phyloP scores from a whole-genome alignment of 2,113 vertebrate species.

The Ancistrus triradiatus region DNA sequence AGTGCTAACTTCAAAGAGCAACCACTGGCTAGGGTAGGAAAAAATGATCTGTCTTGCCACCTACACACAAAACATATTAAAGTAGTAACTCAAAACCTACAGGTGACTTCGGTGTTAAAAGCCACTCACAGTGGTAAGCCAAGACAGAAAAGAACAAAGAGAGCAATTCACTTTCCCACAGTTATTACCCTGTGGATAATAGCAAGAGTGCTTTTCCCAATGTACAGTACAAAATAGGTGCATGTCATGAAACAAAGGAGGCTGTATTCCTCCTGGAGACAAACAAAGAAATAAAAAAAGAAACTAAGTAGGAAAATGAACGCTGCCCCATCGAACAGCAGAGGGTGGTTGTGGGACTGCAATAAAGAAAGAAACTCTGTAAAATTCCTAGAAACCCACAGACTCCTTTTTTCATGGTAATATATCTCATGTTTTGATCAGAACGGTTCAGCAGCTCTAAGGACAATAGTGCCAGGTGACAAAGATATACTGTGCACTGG shows the following conservation, averaged over 20 bases:
- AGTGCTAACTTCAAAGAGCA: slow-evolving; percentile 2
- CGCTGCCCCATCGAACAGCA: too few relatives aligned
- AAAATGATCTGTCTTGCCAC: background rate
- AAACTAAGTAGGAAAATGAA: too few relatives aligned
- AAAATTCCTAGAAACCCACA: too few relatives aligned
- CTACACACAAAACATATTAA: slow-evolving; percentile 30
- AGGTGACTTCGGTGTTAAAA: slow-evolving; percentile 16
- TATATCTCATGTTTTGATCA: slow-evolving; percentile 30
- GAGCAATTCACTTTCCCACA: slow-evolving; percentile 9
- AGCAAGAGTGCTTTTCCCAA: too few relatives aligned
- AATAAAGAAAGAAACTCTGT: too few relatives aligned
- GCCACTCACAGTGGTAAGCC: background rate
- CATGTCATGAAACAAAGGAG: too few relatives aligned
- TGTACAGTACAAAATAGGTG: too few relatives aligned
- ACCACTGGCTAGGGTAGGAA: background rate
- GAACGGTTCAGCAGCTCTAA: slow-evolving; percentile 27
- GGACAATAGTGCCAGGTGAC: slow-evolving; percentile 28
- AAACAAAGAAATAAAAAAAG: too few relatives aligned
- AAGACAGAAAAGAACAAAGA: background rate
- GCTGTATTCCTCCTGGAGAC: too few relatives aligned
- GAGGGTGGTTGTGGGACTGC: too few relatives aligned
- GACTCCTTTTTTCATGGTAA: slow-evolving; percentile 11
- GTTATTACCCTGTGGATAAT: slow-evolving; percentile 16
- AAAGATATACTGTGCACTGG: slow-evolving; percentile 38
- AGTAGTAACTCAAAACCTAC: slow-evolving; percentile 30